A percentile compares a stretch with the other conserved stretches of the same genome.
These are phyloP conservation scores for Zaprionus vittiger DNA, from an alignment of 1,140 invertebrate genomes.

Conservation along the genomic window DNA sequence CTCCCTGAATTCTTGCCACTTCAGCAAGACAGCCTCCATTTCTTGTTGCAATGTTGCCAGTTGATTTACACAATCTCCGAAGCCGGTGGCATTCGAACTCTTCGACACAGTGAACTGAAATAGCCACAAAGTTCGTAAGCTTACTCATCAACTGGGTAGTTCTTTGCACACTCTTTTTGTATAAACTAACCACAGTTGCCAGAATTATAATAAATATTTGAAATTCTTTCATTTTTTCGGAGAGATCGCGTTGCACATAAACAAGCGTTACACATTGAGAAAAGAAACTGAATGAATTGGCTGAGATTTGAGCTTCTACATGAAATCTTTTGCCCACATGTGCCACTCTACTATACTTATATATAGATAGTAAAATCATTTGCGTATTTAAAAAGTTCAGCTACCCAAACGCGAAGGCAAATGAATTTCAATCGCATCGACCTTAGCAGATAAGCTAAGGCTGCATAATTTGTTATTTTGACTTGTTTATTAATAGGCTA, in stretches of 20 bases:
- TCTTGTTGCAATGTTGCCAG: neutral
- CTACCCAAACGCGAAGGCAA: neutral
- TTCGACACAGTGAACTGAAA: neutral
- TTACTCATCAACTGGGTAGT: neutral
- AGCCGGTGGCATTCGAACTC: neutral
- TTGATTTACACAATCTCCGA: neutral
- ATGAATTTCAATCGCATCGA: neutral
- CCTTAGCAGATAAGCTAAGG: neutral
- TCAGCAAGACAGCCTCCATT: neutral
- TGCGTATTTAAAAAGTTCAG: neutral
- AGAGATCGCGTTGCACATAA: neutral
- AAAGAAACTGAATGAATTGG: neutral
- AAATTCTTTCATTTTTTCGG: neutral
- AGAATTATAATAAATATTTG: neutral
- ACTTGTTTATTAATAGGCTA: neutral
- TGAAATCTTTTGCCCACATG: neutral
- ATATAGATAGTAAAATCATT: neutral
- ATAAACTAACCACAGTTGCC: neutral
- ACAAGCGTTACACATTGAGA: too few species aligned
- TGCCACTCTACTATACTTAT: neutral
- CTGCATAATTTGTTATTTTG: neutral
- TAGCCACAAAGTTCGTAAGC: neutral
- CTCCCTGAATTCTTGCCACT: neutral
- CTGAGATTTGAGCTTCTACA: neutral
- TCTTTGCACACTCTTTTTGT: accelerated